phyloP scores from a whole-genome alignment of 2,888 invertebrate species.

The Tetrapedia diversipes region DNA sequence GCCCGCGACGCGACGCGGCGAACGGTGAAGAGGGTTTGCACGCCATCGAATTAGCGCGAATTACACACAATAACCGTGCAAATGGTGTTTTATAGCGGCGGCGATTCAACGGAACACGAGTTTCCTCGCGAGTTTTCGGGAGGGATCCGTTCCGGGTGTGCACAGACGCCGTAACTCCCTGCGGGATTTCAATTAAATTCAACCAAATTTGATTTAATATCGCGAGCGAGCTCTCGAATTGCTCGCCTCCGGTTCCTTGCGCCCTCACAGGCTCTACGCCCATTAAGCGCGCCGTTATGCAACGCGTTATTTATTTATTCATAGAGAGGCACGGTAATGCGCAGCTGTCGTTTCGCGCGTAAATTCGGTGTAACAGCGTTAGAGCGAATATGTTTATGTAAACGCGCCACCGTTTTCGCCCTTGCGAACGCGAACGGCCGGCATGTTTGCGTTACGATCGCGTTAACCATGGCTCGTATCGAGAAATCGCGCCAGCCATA shows the following conservation, averaged over 20 bases:
- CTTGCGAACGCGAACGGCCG: no score
- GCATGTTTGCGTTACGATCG: background rate
- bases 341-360: background rate
- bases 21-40: background rate
- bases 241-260: slow-evolving; percentile 22
- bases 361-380: background rate
- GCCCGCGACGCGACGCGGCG: background rate
- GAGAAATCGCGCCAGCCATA: no score
- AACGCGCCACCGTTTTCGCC: background rate
- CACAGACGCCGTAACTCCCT: slow-evolving; percentile 18
- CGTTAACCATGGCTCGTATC: no score
- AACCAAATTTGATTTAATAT: slow-evolving; percentile 40
- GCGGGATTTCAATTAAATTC: slow-evolving; percentile 43
- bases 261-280: background rate
- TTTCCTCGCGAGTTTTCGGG: slow-evolving; percentile 15
- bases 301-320: slow-evolving; percentile 34
- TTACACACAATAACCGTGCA: slow-evolving; percentile 39
- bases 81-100: slow-evolving; percentile 40
- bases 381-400: background rate
- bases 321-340: background rate
- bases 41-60: slow-evolving; percentile 32
- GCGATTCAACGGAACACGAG: slow-evolving; percentile 22
- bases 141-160: background rate
- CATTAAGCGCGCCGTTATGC: slow-evolving; percentile 18
- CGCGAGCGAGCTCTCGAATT: slow-evolving; percentile 23